phyloP scores from a whole-genome alignment of 1,140 invertebrate genomes.

The Uloborus diversus region DNA sequence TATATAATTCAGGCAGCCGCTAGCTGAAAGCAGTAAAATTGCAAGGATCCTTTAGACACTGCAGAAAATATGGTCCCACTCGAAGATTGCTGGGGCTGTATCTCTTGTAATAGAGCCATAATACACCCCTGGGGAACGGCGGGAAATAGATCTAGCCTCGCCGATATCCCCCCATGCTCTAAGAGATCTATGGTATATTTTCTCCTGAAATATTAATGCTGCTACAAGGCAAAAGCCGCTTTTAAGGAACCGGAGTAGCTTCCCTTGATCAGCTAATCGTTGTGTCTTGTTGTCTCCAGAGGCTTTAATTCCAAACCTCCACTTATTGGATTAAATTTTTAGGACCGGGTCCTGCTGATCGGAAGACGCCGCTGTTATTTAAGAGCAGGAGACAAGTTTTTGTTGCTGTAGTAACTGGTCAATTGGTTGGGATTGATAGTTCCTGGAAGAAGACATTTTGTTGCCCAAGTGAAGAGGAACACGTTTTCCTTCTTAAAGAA shows the following conservation, averaged over 20 bases:
- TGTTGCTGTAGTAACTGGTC: neutral
- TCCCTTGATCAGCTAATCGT: neutral
- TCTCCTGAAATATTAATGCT: slow-evolving; percentile 29
- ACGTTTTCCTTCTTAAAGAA: neutral
- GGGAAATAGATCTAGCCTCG: neutral
- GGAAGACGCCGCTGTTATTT: neutral
- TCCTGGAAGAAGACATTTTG: neutral
- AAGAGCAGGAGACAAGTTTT: neutral
- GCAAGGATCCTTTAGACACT: neutral
- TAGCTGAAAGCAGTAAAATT: neutral
- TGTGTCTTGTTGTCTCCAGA: neutral
- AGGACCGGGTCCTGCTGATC: neutral
- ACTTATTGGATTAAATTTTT: slow-evolving; percentile 39
- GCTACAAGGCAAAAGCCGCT: neutral
- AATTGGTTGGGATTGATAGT: neutral
- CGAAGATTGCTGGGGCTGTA: neutral
- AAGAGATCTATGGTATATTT: no score
- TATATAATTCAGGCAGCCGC: neutral
- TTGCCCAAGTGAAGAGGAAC: neutral
- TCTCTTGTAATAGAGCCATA: slow-evolving; percentile 10
- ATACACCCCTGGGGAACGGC: neutral
- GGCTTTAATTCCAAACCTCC: slow-evolving; percentile 6
- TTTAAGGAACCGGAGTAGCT: slow-evolving; percentile 2
- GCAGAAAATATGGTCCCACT: neutral
- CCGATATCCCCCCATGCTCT: neutral